Evolutionary conservation across 2,113 vertebrate genomes (phyloP), one percentile per base, ranked within the genome.

Genomic region (Lethenteron reissneri): DNA sequence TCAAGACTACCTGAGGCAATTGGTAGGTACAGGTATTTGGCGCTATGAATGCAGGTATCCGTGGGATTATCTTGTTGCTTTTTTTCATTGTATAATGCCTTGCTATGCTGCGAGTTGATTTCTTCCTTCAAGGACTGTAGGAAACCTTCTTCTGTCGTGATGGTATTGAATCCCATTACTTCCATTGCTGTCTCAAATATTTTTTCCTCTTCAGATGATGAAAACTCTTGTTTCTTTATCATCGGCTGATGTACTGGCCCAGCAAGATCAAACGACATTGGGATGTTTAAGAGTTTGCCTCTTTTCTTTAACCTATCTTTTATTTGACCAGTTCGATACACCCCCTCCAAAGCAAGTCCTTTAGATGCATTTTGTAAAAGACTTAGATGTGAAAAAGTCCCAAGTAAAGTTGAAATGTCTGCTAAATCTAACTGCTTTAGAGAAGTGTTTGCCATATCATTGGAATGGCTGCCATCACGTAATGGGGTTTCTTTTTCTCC

Each of bases 1-100:
- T 74, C 56, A 74, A 83, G 79, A 71, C 74, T 60, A 72, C 74
- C 81, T 56, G 80, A 81, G 70, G 80, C 80, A 72, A 82, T 57
- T 3, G 83, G 81, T 5, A 78, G 4, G 19, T 81, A 82, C 7
- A 4, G 75, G 62, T 79, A 80, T 57, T 62, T 78, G 58, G 72
- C 73, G 71, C 56, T 76, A 56, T 79, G 81, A 13, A 77, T 14
- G 64, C 80, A 82, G 7, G 71, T 60, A 12, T 78, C 15, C 14
- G 78, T 70, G 10, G 73, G 73, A 56, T 2, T 13, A n/a, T 71
- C 73, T 14, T 41, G 56, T 2, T 9, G 25, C 2, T 2, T 69
- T 56, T 57, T 1, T 15, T 73, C 11, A 0, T 58, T 74, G 57
- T 57, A 12, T 0, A 70, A 78, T 71, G 75, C 72, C 1, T 13